Conservation (phyloP, 2,113 vertebrate species). For the Trachemys scripta region DNA sequence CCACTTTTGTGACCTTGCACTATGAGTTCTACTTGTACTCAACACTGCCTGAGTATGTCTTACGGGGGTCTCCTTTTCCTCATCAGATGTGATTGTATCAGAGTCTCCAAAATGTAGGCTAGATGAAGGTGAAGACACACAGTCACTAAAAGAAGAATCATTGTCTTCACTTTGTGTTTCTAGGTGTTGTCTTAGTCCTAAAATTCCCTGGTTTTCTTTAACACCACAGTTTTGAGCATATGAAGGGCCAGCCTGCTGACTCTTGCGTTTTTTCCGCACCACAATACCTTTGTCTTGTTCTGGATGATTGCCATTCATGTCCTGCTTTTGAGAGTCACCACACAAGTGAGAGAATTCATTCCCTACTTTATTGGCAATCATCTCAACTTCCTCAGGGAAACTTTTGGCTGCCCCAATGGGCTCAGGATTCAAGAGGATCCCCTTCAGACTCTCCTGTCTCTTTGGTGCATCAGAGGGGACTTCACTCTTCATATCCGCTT, state of each 20-base stretch:
- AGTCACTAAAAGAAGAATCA: constrained; percentile 97
- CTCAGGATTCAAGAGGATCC: constrained; percentile 92
- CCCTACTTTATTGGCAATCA: constrained; percentile 94
- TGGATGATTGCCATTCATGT: constrained; percentile 84
- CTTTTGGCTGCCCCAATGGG: constrained; percentile 90
- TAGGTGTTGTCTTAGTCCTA: constrained; percentile 84
- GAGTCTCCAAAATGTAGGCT: constrained; percentile 97
- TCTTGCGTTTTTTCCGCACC: constrained; percentile 95
- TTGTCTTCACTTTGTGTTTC: constrained; percentile 91
- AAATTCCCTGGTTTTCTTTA: constrained; percentile 85
- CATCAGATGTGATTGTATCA: constrained; percentile 95
- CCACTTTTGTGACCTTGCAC: constrained; percentile 92
- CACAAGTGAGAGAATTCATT: constrained; percentile 93
- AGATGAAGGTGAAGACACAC: constrained; percentile 95
- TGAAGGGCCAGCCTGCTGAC: constrained; percentile 97
- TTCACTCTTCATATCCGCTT: constrained; percentile 98
- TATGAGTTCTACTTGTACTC: constrained; percentile 86
- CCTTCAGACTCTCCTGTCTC: constrained; percentile 96
- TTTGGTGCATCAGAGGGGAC: constrained; percentile 91
- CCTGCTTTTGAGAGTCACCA: constrained; percentile 83
- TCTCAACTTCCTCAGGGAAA: constrained; percentile 91
- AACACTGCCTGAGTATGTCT: constrained; percentile 82
- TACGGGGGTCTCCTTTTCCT: constrained; percentile 85
- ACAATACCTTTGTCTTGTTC: constrained; percentile 89
- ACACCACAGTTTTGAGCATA: constrained; percentile 87